phyloP scores from a whole-genome alignment of 1,140 invertebrate genomes.

The Phymastichus coffea region DNA sequence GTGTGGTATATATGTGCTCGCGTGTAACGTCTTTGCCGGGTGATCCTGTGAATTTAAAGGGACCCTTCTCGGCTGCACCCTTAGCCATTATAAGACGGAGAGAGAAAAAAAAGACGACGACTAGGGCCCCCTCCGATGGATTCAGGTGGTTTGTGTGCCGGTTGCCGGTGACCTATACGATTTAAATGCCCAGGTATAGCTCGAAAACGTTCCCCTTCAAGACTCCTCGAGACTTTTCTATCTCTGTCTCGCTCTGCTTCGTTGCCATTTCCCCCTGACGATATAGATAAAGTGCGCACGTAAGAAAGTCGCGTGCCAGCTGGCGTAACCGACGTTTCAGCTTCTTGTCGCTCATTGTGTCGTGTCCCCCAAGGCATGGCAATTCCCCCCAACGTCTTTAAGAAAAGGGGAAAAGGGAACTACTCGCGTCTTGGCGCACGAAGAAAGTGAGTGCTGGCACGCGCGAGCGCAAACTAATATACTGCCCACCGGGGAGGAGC shows the following conservation, averaged over 20 bases:
- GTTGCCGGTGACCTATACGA: constrained; percentile 34
- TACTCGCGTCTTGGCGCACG: constrained; percentile 32
- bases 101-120: neutral
- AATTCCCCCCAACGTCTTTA: constrained; percentile 44
- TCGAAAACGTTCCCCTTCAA: neutral
- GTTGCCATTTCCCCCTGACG: too few relatives aligned
- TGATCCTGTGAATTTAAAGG: constrained; percentile 18
- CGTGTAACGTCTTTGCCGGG: constrained; percentile 23
- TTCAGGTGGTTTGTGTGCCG: constrained; percentile 50
- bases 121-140: constrained; percentile 43
- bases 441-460: constrained; percentile 39
- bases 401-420: constrained; percentile 33
- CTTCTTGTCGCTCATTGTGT: constrained; percentile 53
- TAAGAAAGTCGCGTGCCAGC: constrained; percentile 58
- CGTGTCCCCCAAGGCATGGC: neutral
- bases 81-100: neutral
- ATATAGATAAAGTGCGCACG: too few relatives aligned
- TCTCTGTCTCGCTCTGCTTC: too few relatives aligned
- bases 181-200: constrained; percentile 54
- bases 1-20: too few relatives aligned
- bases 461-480: too few relatives aligned
- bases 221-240: constrained; percentile 36
- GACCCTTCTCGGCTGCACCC: neutral
- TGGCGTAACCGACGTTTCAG: constrained; percentile 58
- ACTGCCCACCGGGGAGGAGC: constrained; percentile 22